Evolutionary conservation across 2,888 invertebrate species (phyloP), one percentile per base, ranked within the genome.

Genomic region (Eupithecia abbreviata): DNA sequence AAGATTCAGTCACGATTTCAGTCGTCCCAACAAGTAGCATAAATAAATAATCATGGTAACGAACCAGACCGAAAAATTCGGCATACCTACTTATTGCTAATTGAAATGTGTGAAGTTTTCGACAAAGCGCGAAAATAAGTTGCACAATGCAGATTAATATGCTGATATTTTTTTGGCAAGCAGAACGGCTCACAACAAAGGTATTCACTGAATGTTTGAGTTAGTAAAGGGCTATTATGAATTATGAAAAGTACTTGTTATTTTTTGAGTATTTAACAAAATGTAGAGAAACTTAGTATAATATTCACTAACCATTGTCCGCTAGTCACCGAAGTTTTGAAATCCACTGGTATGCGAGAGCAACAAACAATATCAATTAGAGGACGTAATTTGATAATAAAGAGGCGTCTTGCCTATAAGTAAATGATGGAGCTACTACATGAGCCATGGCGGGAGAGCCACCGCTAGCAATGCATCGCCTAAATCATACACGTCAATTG

Each of bases 401-500:
- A 82, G 79, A 79, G 79, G 86, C 88, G 90, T 85, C 88, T 85
- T 84, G 84, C 83, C 87, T 83, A 83, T 80, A 84, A 80, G 82
- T 87, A 84, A 82, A 81, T 84, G 83, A 83, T 83, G 84, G 79
- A 82, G 86, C 86, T 84, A 86, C 87, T 87, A 87, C 82, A 77
- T 79, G 79, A 69, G 67, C 18, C 69, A 47, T 2, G 45, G 43
- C n/a, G 43, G 43, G 30, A 49, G 69, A 47, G 10, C 18, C 68
- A 47, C 1, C 55, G 69, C 43, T 86, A 80, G 81, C 79, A 79
- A 82, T 86, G 88, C 84, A 85, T 81, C 74, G 82, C 83, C 78
- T 82, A 77, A 78, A 83, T 82, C 80, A 81, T 83, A 83, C 83
- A 84, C 87, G 87, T 78, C 86, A 90, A 90, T 89, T 90, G 85